A percentile compares a stretch with the other conserved stretches of the same genome.
phyloP scores from a whole-genome alignment of 2,888 invertebrate species.

The Acleris holmiana region DNA sequence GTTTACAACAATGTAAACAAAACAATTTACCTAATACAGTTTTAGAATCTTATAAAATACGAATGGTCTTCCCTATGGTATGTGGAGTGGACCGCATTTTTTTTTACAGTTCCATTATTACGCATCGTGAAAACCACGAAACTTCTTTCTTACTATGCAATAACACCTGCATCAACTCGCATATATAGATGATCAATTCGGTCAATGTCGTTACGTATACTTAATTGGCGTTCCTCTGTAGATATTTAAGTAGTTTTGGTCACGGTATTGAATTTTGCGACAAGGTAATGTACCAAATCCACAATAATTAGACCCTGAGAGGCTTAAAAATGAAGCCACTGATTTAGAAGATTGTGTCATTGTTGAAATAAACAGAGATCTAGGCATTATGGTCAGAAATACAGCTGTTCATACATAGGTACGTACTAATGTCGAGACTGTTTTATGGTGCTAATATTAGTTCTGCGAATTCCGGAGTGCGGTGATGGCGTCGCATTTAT shows the following conservation, averaged over 20 bases:
- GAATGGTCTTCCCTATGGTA: too few species aligned
- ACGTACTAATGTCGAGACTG: background rate
- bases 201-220: conserved; percentile 18
- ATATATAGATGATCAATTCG: conserved; percentile 17
- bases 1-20: too few species aligned
- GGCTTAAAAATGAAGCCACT: background rate
- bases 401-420: background rate
- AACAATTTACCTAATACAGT: too few species aligned
- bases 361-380: background rate
- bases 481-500: too few species aligned
- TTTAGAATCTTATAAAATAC: too few species aligned
- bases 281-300: conserved; percentile 14
- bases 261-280: conserved; percentile 21
- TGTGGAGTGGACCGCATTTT: too few species aligned
- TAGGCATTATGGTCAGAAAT: background rate
- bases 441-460: conserved; percentile 13
- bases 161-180: conserved; percentile 3
- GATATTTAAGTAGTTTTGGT: conserved; percentile 1
- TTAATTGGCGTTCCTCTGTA: conserved; percentile 12
- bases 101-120: too few species aligned
- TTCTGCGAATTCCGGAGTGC: background rate
- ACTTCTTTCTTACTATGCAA: background rate
- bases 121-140: too few species aligned
- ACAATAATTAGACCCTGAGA: conserved; percentile 1
- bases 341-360: background rate